Percentiles rank a stretch among this genome's conserved stretches.
Conservation (phyloP, 2,113 vertebrate genomes). For the Phyllostomus hastatus region DNA sequence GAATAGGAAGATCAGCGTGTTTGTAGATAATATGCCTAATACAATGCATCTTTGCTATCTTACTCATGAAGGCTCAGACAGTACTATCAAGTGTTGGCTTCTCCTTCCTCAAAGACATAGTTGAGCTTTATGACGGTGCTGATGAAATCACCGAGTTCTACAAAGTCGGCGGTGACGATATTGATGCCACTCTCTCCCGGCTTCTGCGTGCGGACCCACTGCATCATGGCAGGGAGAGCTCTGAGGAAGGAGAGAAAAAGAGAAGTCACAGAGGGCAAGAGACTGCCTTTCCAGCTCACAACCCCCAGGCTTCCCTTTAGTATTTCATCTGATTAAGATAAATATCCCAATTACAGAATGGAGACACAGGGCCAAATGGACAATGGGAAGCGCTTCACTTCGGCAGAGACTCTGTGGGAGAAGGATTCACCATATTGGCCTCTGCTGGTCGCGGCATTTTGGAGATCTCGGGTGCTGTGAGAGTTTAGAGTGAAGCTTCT, state of each 20-base stretch:
- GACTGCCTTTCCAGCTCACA: not conserved
- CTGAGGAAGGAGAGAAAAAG: slow-evolving; percentile 80
- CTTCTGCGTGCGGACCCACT: slow-evolving; percentile 94
- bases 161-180: slow-evolving; percentile 98
- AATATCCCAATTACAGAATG: not conserved
- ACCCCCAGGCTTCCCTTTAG: not conserved
- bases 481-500: not conserved
- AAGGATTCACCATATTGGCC: not conserved
- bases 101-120: slow-evolving; percentile 92
- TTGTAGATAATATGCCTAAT: slow-evolving; percentile 81
- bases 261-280: slow-evolving; percentile 53
- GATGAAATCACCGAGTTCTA: slow-evolving; percentile 98
- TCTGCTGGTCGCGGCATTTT: not conserved
- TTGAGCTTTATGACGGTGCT: slow-evolving; percentile 98
- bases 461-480: not conserved
- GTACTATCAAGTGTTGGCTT: slow-evolving; percentile 91
- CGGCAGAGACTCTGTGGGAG: not conserved
- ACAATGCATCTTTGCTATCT: slow-evolving; percentile 69
- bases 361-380: not conserved
- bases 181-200: slow-evolving; percentile 97
- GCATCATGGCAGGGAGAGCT: slow-evolving; percentile 97
- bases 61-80: not conserved
- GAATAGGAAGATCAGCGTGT: slow-evolving; percentile 83
- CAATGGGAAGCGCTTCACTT: not conserved
- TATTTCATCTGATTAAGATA: not conserved